Conservation (phyloP, 2,113 vertebrate genomes). For the Anoura caudifer region DNA sequence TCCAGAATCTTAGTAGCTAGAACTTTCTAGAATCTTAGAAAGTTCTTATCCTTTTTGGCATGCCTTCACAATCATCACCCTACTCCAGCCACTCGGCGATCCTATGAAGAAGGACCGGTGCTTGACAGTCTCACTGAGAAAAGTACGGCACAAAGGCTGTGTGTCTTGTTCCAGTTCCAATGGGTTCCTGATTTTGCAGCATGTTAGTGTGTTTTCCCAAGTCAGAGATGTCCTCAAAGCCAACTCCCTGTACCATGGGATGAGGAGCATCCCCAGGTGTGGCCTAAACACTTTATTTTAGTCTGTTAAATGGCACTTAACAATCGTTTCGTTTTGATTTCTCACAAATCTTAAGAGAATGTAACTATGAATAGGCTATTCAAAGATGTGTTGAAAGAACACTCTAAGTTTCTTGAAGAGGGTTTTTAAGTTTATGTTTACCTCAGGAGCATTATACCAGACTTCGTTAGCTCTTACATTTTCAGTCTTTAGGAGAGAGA, state of each 20-base stretch:
- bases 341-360: background rate
- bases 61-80: background rate
- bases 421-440: background rate
- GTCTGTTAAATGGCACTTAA: background rate
- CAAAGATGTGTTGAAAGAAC: background rate
- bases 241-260: background rate
- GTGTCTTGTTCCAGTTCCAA: background rate
- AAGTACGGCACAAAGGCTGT: background rate
- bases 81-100: background rate
- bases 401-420: background rate
- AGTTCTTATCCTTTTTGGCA: background rate
- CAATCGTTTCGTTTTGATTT: background rate
- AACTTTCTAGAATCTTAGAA: no score
- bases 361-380: background rate
- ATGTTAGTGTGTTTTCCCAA: background rate
- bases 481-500: conserved; percentile 5
- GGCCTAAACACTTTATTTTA: background rate
- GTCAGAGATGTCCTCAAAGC: background rate
- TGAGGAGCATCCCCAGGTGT: background rate
- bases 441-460: background rate
- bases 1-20: background rate
- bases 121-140: background rate
- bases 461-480: background rate
- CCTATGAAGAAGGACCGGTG: background rate
- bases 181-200: background rate